Percentiles rank a stretch among this genome's conserved stretches.
These are phyloP conservation scores for Calidris pugnax DNA, from an alignment of 2,113 vertebrate genomes.

Conservation along the genomic window DNA sequence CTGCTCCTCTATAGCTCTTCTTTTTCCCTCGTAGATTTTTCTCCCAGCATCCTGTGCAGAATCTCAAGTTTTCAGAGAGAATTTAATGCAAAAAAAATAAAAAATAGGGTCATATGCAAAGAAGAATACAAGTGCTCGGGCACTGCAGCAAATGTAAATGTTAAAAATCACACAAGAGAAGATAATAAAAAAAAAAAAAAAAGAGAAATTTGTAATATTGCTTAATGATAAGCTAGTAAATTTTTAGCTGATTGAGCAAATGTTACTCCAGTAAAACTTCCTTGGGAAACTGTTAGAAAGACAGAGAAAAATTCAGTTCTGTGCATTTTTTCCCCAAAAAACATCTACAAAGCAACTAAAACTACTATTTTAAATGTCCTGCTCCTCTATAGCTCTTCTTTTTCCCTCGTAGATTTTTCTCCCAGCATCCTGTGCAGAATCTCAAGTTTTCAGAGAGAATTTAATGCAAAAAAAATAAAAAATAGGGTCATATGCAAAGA, in stretches of 20 bases:
- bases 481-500: not conserved
- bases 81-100: not conserved
- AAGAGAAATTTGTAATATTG: not conserved
- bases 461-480: not conserved
- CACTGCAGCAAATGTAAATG: not conserved
- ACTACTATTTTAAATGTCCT: fast-evolving
- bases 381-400: not conserved
- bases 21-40: not conserved
- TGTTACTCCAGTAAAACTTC: not conserved
- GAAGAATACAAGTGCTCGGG: not conserved
- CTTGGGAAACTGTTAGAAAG: not conserved
- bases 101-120: not conserved
- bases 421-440: not conserved
- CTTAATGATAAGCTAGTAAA: not conserved
- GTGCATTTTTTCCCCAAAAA: not conserved
- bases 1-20: not conserved
- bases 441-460: not conserved
- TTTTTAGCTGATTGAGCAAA: not conserved
- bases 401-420: not conserved
- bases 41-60: not conserved
- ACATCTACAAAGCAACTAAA: not conserved
- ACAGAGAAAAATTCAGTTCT: not conserved
- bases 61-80: not conserved
- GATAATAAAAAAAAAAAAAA: not conserved
- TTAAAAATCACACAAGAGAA: not conserved